Conservation (phyloP, 2,797 vertebrate genomes). For the Enteromius fasciolatus region DNA sequence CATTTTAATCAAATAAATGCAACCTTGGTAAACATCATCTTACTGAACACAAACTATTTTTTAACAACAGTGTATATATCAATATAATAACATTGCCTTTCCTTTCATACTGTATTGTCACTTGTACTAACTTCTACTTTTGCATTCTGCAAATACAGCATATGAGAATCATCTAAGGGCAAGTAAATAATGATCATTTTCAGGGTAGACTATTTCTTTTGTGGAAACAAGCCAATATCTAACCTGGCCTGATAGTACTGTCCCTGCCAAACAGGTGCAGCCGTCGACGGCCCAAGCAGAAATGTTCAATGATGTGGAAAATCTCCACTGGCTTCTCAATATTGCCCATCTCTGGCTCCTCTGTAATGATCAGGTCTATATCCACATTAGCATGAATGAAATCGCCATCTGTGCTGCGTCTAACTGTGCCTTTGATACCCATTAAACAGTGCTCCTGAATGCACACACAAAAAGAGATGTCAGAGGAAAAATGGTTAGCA, state of each 20-base stretch:
- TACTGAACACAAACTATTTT: not conserved
- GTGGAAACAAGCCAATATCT: not conserved
- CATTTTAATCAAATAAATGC: not conserved
- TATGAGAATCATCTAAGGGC: not conserved
- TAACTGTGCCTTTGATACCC: conserved; percentile 97
- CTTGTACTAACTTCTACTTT: not conserved
- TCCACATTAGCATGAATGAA: conserved; percentile 99
- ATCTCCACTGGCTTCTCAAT: conserved; percentile 98
- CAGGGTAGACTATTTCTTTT: not conserved
- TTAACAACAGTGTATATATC: not conserved
- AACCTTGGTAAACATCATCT: not conserved
- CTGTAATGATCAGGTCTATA: conserved; percentile 97
- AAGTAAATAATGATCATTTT: not conserved
- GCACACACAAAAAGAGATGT: not conserved
- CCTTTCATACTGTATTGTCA: not conserved
- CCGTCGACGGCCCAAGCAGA: conserved; percentile 91
- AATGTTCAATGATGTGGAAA: conserved; percentile 98
- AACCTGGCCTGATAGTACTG: conserved; percentile 95
- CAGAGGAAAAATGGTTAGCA: not conserved
- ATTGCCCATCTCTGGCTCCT: conserved; percentile 96
- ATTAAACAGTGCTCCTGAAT: conserved; percentile 96
- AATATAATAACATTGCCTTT: not conserved
- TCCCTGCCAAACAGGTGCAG: conserved; percentile 96
- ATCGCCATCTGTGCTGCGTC: conserved; percentile 92
- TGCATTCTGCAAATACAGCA: not conserved